Base-by-base conservation (phyloP, 2,797 vertebrate species). In the Epinephelus malabaricus region DNA sequence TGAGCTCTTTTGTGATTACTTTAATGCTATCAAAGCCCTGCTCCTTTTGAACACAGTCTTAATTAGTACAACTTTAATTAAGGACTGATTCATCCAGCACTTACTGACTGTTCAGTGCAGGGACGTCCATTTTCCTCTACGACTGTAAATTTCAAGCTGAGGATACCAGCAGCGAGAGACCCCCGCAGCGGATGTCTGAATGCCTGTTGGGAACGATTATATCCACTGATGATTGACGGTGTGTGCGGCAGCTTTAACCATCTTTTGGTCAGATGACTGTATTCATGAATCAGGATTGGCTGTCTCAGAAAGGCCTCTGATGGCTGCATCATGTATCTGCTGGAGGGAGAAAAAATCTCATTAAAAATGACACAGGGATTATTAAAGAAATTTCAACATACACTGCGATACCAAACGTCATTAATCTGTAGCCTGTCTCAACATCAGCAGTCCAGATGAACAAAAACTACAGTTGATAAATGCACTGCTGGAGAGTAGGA, bases 11-110 rank as follows among this genome's bases (percentile, higher is more conserved):
- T 89, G 80, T 91, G 91, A 93, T 92, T 92, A 89, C 86, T 85
- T 81, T 85, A 88, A 91, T 84, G 75, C 86, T 89, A 88, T 92
- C 89, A 91, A 91, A 93, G 89, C 81, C 79, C 5, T 5, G 73
- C 82, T 86, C 78, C 81, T 90, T 92, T 83, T 87, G 80, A 91
- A 81, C 79, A 82, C 78, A 62, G 74, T 82, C 85, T 88, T 91
- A 93, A 93, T 94, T 89, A 91, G 86, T 86, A 88, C 84, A 79
- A 89, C 82, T 85, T 92, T 94, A 93, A 95, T 95, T 92, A 93
- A 91, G 80, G 38, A 55, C 76, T 59, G 81, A 88, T 85, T 92
- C 69, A 88, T 87, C 67, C 84, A 71, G 60, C 67, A 40, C 60
- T 75, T 49, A 86, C 82, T 81, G 83, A 82, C 73, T 88, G 69